Evolutionary conservation across 2,113 vertebrate genomes (phyloP), one percentile per base, ranked within the genome.

Genomic region (Atlantisia rogersi): DNA sequence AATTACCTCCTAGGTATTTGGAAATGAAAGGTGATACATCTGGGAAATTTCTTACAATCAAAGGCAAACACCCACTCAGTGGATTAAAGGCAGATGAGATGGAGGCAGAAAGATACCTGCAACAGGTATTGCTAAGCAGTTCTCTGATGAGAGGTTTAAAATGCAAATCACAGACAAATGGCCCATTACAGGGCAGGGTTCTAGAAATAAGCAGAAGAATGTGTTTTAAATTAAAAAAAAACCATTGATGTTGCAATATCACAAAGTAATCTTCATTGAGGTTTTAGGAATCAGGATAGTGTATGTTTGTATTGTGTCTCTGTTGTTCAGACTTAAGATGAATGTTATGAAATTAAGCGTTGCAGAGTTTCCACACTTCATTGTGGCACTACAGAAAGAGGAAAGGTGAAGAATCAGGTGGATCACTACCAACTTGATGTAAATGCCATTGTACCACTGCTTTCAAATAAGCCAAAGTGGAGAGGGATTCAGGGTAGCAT

Each of bases 11-110:
- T 50, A 89, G 62, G 48, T 80, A 82, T 91, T 91, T 89, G 62
- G 84, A 92, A 97, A 95, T 62, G 32, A 82, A 95, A 94, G 67
- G 17, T 86, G 65, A 76, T 67, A 50, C 44, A 85, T 67, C 70
- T 92, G 90, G 78, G 87, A 95, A 94, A 78, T 90, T 92, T 88
- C 86, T 86, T 79, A 44, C 40, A 92, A 62, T 87, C 70, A 94
- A 89, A 92, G 69, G 19, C 53, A 79, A 91, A 87, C 93, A 82
- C 59, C 87, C 75, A 94, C 87, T 88, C 71, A 67, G 20, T 70
- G 55, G 44, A 88, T 95, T 95, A 86, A 94, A 92, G n/a, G 44
- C n/a, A 95, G 68, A 56, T 91, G 67, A 87, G 87, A 80, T 59
- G 42, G n/a, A 93, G 52, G 37, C 29, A 81, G 67, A 76, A 87